A percentile compares a stretch with the other conserved stretches of the same genome.
Evolutionary conservation across 2,797 vertebrate species (phyloP).

Genomic region (Meriones psammophilus): DNA sequence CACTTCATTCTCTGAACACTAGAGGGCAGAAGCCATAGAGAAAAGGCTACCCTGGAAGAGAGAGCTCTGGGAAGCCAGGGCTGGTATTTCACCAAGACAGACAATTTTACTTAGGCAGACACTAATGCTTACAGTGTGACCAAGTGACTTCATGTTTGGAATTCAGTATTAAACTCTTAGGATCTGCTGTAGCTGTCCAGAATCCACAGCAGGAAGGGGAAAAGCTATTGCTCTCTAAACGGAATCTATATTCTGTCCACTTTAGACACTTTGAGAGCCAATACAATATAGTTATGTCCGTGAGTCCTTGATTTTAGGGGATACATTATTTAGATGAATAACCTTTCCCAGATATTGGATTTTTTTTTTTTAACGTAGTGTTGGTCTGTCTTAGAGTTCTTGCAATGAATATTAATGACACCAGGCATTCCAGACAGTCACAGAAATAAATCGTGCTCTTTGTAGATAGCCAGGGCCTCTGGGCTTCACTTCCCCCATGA

Average conservation of each 20-base stretch:
- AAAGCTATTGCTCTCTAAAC: slow-evolving; percentile 30
- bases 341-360: slow-evolving; percentile 46
- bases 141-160: slow-evolving; percentile 43
- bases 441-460: slow-evolving; percentile 56
- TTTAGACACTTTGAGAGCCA: slow-evolving; percentile 34
- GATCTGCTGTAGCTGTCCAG: slow-evolving; percentile 54
- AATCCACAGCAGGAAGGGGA: slow-evolving; percentile 32
- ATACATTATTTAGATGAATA: slow-evolving; percentile 65
- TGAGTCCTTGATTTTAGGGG: slow-evolving; percentile 60
- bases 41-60: background rate
- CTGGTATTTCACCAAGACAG: background rate
- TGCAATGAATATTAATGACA: slow-evolving; percentile 40
- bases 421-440: slow-evolving; percentile 3
- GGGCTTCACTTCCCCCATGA: background rate
- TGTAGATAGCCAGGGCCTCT: slow-evolving; percentile 11
- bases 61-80: background rate
- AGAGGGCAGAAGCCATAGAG: slow-evolving; percentile 79
- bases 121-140: slow-evolving; percentile 18
- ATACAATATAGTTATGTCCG: background rate
- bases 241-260: slow-evolving; percentile 25
- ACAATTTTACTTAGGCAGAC: slow-evolving; percentile 53
- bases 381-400: slow-evolving; percentile 38
- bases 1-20: slow-evolving; percentile 74
- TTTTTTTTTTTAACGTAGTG: background rate
- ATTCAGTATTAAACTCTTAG: slow-evolving; percentile 13